Base-by-base conservation (phyloP, 2,888 invertebrate species). In the Parascotia fuliginaria region DNA sequence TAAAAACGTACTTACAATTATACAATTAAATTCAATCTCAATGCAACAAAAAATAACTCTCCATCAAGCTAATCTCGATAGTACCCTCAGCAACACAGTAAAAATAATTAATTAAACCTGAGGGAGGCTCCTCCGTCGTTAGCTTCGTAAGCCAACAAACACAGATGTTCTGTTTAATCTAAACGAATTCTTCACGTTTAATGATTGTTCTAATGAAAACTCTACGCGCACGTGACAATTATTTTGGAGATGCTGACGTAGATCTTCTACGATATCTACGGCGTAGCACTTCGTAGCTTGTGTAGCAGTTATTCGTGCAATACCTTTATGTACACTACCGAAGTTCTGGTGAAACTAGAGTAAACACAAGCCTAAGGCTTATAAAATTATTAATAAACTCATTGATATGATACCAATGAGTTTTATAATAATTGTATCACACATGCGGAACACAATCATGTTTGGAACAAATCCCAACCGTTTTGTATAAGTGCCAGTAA, bases 121-220 rank as follows among this genome's bases (percentile, higher is more conserved):
- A 28, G 2, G 5, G 1, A 6, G 7, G 1, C 37, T 9, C 27
- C 42, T 29, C 33, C 27, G 41, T 55, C 57, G 43, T 63, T 58
- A 55, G 56, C 38, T 34, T 6, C 1, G 11, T 27, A 9, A 41
- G 36, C 13, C 9, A 40, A 49, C 47, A 53, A 43, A 54, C 65
- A 61, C 61, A 62, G 60, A 67, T 62, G 65, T 59, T 64, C 59
- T 42, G 36, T 52, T 56, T 48, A 55, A 54, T 60, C 42, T 56
- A 49, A 61, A 59, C 49, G 34, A 55, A 56, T 51, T 56, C 55
- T 49, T 57, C 50, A 38, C 53, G 42, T 54, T 52, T 55, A 57
- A 60, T 52, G 42, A 58, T 58, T 50, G 43, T 56, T 34, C 27
- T 41, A 45, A 60, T 38, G 44, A 52, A 49, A 51, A 32, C 42